Base-by-base conservation (phyloP, 1,140 invertebrate species). In the Heliconius himera region DNA sequence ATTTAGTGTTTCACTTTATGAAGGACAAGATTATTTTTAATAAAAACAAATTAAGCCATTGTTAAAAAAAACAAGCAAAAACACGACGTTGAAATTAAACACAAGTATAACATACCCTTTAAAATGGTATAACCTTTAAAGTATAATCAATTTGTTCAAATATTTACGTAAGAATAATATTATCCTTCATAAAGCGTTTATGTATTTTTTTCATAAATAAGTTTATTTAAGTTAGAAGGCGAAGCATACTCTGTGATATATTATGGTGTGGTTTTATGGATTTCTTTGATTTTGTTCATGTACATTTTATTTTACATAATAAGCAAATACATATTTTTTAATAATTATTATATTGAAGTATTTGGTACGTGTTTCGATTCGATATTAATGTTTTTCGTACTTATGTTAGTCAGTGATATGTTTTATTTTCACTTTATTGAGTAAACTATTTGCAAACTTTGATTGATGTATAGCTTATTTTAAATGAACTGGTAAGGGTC, bases 211-310 rank as follows among this genome's bases (percentile, higher is more conserved):
- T 66, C 29, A 26, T 66, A 26, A 66, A 1, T 66, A 60, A 11
- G 29, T 36, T 71, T 60, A 75, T 51, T 75, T 51, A 36, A 60
- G 29, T 76, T 74, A 70, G 8, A 75, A 72, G 46, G 72, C 75
- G 73, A 72, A 73, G 74, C 77, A 73, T 81, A 79, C 74, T 81
- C 82, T 83, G 82, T 83, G 82, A 83, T 83, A 83, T 29, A 78
- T 74, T 51, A 26, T 66, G 73, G 73, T 73, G 54, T 76, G 66
- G 70, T 78, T 78, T 33, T 18, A 54, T 13, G 16, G 72, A 38
- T 38, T 29, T 26, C 8, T 4, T 66, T 66, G 11, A 13, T 5
- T 66, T 66, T 66, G 11, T 66, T 26, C 3, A 56, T 22, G 20
- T 56, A 20, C n/a, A 56, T 56, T 56, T 20, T 56, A 22, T 56